Percentiles rank a stretch among this genome's conserved stretches.
Conservation (phyloP, 2,113 vertebrate species). For the Sigmodon hispidus region DNA sequence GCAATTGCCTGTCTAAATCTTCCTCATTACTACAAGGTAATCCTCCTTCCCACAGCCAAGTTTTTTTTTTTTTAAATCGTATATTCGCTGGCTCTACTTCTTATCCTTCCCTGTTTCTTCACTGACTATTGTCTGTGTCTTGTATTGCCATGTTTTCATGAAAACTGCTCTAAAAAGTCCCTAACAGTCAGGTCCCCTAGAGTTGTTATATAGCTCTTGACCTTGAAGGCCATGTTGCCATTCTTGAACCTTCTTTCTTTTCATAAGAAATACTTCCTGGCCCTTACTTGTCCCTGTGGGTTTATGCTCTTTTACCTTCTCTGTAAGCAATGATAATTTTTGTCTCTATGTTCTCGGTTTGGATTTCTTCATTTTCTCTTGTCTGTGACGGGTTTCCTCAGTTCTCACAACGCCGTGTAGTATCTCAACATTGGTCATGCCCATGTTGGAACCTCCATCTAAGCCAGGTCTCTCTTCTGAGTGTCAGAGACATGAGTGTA, state of each 20-base stretch:
- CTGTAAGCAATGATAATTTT: neutral
- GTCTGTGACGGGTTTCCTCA: neutral
- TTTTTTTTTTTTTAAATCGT: no score
- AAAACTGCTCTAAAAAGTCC: neutral
- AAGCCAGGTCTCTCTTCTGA: neutral
- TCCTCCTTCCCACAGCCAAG: neutral
- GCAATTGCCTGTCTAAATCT: neutral
- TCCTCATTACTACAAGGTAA: neutral
- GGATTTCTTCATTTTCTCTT: neutral
- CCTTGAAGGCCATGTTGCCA: neutral
- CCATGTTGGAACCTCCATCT: neutral
- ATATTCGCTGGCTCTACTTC: neutral
- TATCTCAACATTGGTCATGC: neutral
- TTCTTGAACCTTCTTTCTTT: neutral
- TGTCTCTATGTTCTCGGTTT: neutral
- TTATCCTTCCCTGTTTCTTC: neutral
- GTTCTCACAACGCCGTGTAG: neutral
- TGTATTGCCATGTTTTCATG: neutral
- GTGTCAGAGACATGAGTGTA: neutral
- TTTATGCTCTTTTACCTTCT: slow-evolving; percentile 26
- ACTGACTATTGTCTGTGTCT: neutral
- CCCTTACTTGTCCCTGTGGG: neutral
- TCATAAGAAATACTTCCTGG: neutral
- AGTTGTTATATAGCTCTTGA: neutral
- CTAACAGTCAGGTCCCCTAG: no score